Base-by-base conservation (phyloP, 2,113 vertebrate species). In the Cololabis saira region DNA sequence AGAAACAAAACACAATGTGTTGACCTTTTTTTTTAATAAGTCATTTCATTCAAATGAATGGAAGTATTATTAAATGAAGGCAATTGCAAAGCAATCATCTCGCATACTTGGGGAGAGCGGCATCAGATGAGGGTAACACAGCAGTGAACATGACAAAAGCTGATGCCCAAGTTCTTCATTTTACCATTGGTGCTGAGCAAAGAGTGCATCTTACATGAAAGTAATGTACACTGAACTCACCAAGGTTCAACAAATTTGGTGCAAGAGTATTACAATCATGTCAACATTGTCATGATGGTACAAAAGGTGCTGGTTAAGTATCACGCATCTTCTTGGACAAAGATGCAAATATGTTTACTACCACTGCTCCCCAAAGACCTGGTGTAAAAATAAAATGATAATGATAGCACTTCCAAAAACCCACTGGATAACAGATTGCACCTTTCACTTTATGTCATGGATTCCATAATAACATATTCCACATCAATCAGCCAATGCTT, bases 41-140 rank as follows among this genome's bases (percentile, higher is more conserved):
- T 76, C 2, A 76, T 81, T 75, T 81, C 87, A 87, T 91, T 92
- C 86, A 85, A 80, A 87, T 83, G 85, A 92, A 92, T 90, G 85
- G 59, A 82, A 72, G 72, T 52, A 37, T 27, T 70, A 74, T 80
- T 88, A 87, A 89, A 90, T 84, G 78, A 71, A 89, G 63, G 80
- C 82, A 79, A 92, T 92, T 89, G 89, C 91, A 87, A 89, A 74
- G 90, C 91, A 91, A 92, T 92, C 86, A 86, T 85, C 64, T 64
- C 45, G 72, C 30, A 61, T 49, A 53, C 62, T 67, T 58, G 70
- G 74, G 81, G 75, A 82, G 50, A 67, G 47, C 67, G 12, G 53
- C 83, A 73, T 71, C 43, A 71, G 43, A 40, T 10, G 67, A 70
- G 47, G 47, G 27, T 61, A 50, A 81, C 51, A 50, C 59, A 63